Base-by-base conservation (phyloP, 2,888 invertebrate species). In the Clostera curtula region DNA sequence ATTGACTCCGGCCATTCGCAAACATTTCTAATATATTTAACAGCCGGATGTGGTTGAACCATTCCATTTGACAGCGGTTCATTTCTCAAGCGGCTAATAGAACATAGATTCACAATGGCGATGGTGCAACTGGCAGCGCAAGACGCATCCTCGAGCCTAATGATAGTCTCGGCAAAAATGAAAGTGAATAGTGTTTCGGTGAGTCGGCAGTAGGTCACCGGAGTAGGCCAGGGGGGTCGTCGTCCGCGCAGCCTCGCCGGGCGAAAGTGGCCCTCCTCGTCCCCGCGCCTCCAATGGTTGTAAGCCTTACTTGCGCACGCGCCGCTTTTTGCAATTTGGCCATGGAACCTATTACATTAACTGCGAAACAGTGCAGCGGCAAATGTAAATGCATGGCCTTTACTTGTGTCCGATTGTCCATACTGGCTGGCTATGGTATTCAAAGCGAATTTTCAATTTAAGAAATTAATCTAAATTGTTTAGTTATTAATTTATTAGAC, bases 311-410 rank as follows among this genome's bases (percentile, higher is more conserved):
- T 66, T 60, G 76, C 80, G 77, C 82, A 75, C 74, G 75, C 76
- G 77, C 68, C 67, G 67, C 58, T 77, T 79, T 80, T 82, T 80
- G 83, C 82, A 83, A 82, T 68, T 74, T 75, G 83, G 77, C 83
- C 82, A 77, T 83, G 83, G 75, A 71, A 63, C 71, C 68, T 75
- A 76, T 79, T 76, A 79, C 76, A 75, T 71, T 74, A 74, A 71
- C 75, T 73, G 65, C 68, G 69, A 77, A 74, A 75, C 68, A 68
- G 66, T 67, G 65, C 61, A 64, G 58, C 65, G 65, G 57, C 59
- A 63, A 76, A 77, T 74, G 74, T 74, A 73, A 75, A 72, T 70
- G 64, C 58, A 63, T 69, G 71, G 65, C 75, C 75, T 77, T 65
- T 69, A 64, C 61, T 67, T 61, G 59, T 56, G 49, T 61, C 59